Conservation (phyloP, 2,888 invertebrate genomes). For the Hoplodrina blanda region DNA sequence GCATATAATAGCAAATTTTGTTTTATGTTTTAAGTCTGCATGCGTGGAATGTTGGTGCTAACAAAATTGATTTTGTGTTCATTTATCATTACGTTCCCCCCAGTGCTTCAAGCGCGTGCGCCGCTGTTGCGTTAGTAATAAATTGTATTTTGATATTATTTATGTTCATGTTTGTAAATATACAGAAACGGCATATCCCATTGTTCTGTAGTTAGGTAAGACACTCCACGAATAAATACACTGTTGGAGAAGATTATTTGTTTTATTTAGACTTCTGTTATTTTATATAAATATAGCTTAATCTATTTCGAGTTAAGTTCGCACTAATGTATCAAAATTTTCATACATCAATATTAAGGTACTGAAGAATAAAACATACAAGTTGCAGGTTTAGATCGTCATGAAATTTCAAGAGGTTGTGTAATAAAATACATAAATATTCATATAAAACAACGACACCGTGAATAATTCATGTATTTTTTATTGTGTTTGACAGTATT, state of each 20-base stretch:
- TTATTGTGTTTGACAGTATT: no score
- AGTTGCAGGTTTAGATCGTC: no score
- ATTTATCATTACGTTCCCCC: constrained; percentile 70
- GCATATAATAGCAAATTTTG: constrained; percentile 52
- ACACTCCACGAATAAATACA: constrained; percentile 84
- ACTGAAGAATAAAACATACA: no score
- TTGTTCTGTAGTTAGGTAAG: constrained; percentile 86
- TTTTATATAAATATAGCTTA: not conserved
- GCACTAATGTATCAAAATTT: no score
- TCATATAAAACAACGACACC: no score
- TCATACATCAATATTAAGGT: not conserved
- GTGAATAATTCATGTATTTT: no score
- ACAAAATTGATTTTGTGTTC: constrained; percentile 75
- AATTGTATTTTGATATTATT: constrained; percentile 89
- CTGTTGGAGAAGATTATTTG: constrained; percentile 75
- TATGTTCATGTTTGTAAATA: constrained; percentile 89
- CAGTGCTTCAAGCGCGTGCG: constrained; percentile 55
- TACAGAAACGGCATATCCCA: constrained; percentile 89
- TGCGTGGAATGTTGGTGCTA: constrained; percentile 76
- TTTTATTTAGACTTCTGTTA: constrained; percentile 72
- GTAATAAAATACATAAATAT: no score
- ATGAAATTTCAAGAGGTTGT: no score
- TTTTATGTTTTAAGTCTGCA: constrained; percentile 62
- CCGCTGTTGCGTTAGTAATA: constrained; percentile 65
- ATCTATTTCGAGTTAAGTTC: not conserved